Evolutionary conservation across 2,797 vertebrate genomes (phyloP), one percentile per base, ranked within the genome.

Genomic region (Myotis myotis): DNA sequence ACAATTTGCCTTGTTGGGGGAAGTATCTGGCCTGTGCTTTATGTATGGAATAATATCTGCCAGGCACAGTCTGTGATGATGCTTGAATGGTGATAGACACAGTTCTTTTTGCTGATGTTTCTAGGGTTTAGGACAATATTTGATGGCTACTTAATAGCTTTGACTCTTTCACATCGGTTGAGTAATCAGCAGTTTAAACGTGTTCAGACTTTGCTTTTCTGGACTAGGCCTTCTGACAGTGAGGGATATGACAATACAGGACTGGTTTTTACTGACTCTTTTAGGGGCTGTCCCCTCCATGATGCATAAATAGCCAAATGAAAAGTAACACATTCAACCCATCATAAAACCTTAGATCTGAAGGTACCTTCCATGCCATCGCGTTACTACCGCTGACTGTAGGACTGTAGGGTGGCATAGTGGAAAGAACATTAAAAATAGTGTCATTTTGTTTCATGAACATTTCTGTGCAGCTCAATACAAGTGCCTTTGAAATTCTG

Each of bases 1-100:
- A 85, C 92, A 88, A 94, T 95, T 95, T 79, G 82, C 3, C 91
- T 91, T 93, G 62, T 91, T 95, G 87, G 38, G 84, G 97, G 92
- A 94, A 86, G 53, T 83, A 96, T 96, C 66, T 6, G 25, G 84
- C 62, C 80, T 91, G 70, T 74, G 82, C 94, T 97, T 95, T 96
- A 41, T 20, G 1, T 82, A 44, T 87, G 72, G 11, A 96, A 87
- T 91, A 85, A 55, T 51, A 88, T 92, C 78, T 95, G 55, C 4
- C 17, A 38, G 41, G 68, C 81, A 68, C 94, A 74, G 51, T 92
- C 91, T 75, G 74, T 2, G 38, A 62, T 91, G 15, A 85, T 78
- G 68, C 44, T 86, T 36, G 83, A 28, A 30, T 89, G 70, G 47
- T 71, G 82, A 25, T 51, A 79, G 53, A 88, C 82, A 78, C 16